These are phyloP conservation scores for Leucania comma DNA, from an alignment of 2,888 invertebrate genomes.

Conservation along the genomic window DNA sequence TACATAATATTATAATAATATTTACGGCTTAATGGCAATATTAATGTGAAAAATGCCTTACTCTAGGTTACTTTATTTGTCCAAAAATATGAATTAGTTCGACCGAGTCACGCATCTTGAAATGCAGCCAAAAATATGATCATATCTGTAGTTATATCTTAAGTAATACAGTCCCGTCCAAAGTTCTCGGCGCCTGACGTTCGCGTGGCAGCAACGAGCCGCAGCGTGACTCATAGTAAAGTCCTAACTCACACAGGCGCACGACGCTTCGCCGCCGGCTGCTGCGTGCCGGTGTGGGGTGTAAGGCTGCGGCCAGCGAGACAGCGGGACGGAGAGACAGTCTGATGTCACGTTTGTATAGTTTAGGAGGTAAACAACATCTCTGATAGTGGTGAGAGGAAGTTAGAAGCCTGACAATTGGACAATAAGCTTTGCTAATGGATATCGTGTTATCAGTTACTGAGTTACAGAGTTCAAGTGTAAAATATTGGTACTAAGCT, in stretches of 20 bases:
- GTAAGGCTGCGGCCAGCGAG: constrained; percentile 37
- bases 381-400: neutral
- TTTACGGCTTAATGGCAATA: neutral
- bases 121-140: constrained; percentile 9
- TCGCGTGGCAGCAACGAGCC: constrained; percentile 67
- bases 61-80: neutral
- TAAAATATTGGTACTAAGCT: neutral
- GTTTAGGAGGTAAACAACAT: neutral
- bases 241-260: constrained; percentile 79
- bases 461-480: neutral
- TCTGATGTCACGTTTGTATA: neutral
- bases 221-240: constrained; percentile 86
- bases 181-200: constrained; percentile 69
- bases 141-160: neutral
- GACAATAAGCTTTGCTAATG: neutral
- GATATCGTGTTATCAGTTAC: neutral
- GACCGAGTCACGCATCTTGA: neutral
- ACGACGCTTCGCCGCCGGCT: constrained; percentile 38
- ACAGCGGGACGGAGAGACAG: constrained; percentile 17
- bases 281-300: constrained; percentile 44
- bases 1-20: no score
- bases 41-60: neutral
- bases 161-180: constrained; percentile 1
- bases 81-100: neutral
- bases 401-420: neutral